phyloP scores from a whole-genome alignment of 2,888 invertebrate genomes.

The Pterostichus niger region DNA sequence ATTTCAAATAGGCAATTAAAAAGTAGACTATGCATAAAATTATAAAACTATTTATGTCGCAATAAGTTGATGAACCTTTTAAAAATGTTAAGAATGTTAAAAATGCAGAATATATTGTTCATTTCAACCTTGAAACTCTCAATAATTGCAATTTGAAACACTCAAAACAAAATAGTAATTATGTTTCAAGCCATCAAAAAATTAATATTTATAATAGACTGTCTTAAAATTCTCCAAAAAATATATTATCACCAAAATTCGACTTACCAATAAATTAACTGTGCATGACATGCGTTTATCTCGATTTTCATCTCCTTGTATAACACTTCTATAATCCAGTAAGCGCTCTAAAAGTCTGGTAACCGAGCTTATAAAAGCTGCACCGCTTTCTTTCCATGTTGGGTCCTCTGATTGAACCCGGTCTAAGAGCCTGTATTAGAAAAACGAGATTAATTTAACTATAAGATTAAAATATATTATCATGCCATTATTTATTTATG shows the following conservation, averaged over 20 bases:
- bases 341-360: constrained; percentile 92
- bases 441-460: constrained; percentile 10
- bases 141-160: too few relatives aligned
- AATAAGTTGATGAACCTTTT: constrained; percentile 26
- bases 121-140: background rate
- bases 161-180: too few relatives aligned
- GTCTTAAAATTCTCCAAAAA: too few relatives aligned
- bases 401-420: constrained; percentile 91
- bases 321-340: constrained; percentile 95
- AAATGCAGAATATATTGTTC: background rate
- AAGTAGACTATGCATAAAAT: background rate
- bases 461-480: too few relatives aligned
- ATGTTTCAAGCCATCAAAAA: too few relatives aligned
- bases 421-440: constrained; percentile 85
- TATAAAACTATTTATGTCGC: background rate
- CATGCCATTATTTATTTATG: too few relatives aligned
- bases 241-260: too few relatives aligned
- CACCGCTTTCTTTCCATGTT: constrained; percentile 94
- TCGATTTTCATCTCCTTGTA: constrained; percentile 96
- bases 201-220: too few relatives aligned
- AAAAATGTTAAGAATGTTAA: constrained; percentile 7
- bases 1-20: constrained; percentile 5
- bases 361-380: constrained; percentile 94
- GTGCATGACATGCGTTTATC: constrained; percentile 98
- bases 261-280: constrained; percentile 90